phyloP scores from a whole-genome alignment of 2,113 vertebrate species.

The Corythornis cristatus region DNA sequence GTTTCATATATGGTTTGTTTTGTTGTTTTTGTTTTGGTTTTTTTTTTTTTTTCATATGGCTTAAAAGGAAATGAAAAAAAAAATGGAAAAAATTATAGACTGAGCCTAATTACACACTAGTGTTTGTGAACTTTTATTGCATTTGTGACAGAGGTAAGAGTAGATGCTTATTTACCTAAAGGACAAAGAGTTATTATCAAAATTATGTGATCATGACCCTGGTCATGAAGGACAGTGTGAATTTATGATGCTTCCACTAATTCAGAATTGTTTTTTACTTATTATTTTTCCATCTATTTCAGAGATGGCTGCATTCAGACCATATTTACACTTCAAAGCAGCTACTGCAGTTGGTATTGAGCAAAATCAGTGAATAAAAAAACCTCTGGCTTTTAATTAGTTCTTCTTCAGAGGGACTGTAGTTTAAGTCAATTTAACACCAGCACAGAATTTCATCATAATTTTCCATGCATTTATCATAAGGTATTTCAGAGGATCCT shows the following conservation, averaged over 20 bases:
- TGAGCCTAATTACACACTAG: not conserved
- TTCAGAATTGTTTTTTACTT: slow-evolving; percentile 17
- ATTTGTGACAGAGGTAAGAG: not conserved
- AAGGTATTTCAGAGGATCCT: not conserved
- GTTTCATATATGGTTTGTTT: not conserved
- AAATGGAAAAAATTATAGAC: not conserved
- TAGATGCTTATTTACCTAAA: not conserved
- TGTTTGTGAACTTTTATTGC: not conserved
- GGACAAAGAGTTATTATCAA: not conserved
- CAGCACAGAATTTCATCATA: not conserved
- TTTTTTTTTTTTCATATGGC: not conserved
- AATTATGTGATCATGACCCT: not conserved
- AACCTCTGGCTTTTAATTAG: slow-evolving; percentile 32
- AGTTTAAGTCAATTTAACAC: slow-evolving; percentile 14
- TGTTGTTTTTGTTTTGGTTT: no score
- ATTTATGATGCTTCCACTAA: slow-evolving; percentile 12
- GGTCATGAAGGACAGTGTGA: not conserved
- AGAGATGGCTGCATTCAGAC: not conserved
- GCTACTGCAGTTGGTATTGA: slow-evolving; percentile 3
- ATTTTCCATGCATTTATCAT: not conserved
- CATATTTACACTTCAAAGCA: slow-evolving; percentile 43
- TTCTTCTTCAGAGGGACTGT: not conserved
- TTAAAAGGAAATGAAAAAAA: not conserved
- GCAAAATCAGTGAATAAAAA: slow-evolving; percentile 23
- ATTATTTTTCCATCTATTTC: slow-evolving; percentile 10